phyloP scores from a whole-genome alignment of 2,888 invertebrate species.

The Lasioglossum calceatum region DNA sequence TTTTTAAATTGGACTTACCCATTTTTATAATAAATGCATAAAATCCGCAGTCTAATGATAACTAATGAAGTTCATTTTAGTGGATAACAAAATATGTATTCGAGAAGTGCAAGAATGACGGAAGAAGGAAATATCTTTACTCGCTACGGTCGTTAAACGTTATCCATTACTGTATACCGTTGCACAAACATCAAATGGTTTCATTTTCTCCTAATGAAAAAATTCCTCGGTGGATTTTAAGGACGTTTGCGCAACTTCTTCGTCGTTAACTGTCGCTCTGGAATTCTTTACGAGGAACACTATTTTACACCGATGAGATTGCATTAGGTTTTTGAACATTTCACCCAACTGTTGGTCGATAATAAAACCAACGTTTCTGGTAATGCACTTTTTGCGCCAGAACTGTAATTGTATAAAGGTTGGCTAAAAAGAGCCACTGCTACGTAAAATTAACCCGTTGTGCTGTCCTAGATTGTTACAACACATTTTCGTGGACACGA shows the following conservation, averaged over 20 bases:
- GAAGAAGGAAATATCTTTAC: not conserved
- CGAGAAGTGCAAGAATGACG: not conserved
- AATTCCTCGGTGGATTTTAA: constrained; percentile 10
- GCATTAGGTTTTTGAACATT: constrained; percentile 37
- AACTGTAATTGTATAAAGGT: not conserved
- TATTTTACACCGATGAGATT: constrained; percentile 2
- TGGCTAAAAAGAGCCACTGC: not conserved
- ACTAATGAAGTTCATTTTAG: not conserved
- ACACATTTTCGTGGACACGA: not conserved
- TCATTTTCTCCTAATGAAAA: constrained; percentile 12
- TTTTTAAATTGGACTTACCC: no score
- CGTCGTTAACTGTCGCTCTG: not conserved
- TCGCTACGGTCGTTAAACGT: constrained; percentile 8
- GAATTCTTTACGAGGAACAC: constrained; percentile 8
- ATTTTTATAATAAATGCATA: no score
- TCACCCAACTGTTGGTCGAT: constrained; percentile 44
- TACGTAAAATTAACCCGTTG: not conserved
- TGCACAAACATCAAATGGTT: not conserved
- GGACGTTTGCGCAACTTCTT: constrained; percentile 20
- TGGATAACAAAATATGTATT: not conserved
- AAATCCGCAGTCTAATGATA: not conserved
- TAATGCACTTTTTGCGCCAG: constrained; percentile 26
- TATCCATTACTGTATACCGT: constrained; percentile 1
- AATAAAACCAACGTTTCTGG: constrained; percentile 54
- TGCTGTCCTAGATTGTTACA: not conserved